Evolutionary conservation across 2,888 invertebrate species (phyloP).

Genomic region (Fragum sueziense): DNA sequence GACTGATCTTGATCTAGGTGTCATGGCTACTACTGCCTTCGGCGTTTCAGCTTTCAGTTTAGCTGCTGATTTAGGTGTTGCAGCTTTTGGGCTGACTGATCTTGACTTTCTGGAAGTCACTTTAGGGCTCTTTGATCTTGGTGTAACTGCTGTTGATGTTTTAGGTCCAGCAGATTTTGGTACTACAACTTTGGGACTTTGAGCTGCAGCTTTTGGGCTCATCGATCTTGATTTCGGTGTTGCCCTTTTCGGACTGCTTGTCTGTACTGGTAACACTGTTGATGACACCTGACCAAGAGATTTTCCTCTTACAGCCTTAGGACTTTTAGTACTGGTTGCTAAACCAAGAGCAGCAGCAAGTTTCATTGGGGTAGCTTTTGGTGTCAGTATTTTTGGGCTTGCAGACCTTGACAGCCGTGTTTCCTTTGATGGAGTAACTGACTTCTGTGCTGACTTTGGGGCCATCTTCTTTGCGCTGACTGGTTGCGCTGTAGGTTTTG

Average conservation of each 20-base stretch:
- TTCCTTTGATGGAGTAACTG: slow-evolving; percentile 1
- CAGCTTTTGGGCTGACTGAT: slow-evolving; percentile 17
- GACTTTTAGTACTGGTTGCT: too few relatives aligned
- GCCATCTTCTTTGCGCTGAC: not conserved
- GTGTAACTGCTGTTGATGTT: slow-evolving; percentile 5
- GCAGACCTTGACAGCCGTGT: too few relatives aligned
- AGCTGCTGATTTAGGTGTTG: slow-evolving; percentile 33
- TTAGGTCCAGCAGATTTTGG: slow-evolving; percentile 33
- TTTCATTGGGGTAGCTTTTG: slow-evolving; percentile 7
- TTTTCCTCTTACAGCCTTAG: too few relatives aligned
- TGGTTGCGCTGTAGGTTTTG: slow-evolving; percentile 32
- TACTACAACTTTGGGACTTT: slow-evolving; percentile 35
- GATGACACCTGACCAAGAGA: too few relatives aligned
- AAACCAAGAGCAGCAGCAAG: too few relatives aligned
- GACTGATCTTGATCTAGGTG: slow-evolving; percentile 12
- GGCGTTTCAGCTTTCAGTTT: slow-evolving; percentile 34
- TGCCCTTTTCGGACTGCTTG: slow-evolving; percentile 32
- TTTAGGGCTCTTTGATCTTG: slow-evolving; percentile 23
- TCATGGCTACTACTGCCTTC: slow-evolving; percentile 39
- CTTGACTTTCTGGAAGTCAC: not conserved
- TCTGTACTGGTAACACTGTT: too few relatives aligned
- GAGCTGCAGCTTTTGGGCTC: slow-evolving; percentile 46
- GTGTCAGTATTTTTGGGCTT: not conserved
- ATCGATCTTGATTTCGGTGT: slow-evolving; percentile 47
- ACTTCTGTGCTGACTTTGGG: slow-evolving; percentile 3